Conservation (phyloP, 2,113 vertebrate genomes). For the Sceloporus undulatus region DNA sequence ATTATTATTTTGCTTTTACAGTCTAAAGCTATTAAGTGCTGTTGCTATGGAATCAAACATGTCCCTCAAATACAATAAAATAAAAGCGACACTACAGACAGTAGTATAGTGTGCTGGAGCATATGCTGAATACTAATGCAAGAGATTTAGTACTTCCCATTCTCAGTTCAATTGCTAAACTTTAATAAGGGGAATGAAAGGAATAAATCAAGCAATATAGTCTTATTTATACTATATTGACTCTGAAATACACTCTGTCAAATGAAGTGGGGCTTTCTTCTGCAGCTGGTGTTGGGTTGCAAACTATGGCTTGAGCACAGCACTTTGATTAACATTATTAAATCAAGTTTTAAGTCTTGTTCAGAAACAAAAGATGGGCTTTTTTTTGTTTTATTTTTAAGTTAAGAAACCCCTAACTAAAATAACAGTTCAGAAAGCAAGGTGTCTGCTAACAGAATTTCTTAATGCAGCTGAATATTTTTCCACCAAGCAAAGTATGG, state of each 20-base stretch:
- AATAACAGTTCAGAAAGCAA: neutral
- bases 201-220: constrained; percentile 21
- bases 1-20: constrained; percentile 14
- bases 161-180: neutral
- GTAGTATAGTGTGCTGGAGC: constrained; percentile 4
- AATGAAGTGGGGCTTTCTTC: too few relatives aligned
- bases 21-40: neutral
- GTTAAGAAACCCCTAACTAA: constrained; percentile 10
- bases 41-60: constrained; percentile 62
- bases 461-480: neutral
- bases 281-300: too few relatives aligned
- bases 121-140: constrained; percentile 28
- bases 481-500: constrained; percentile 9
- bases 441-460: fast-evolving
- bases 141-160: neutral
- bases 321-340: constrained; percentile 28
- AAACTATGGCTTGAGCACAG: too few relatives aligned
- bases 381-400: constrained; percentile 4
- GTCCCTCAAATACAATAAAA: constrained; percentile 49
- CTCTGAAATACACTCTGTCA: neutral
- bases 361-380: fast-evolving
- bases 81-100: constrained; percentile 19
- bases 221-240: neutral
- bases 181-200: constrained; percentile 6
- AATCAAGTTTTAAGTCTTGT: neutral